Conservation (phyloP, 2,888 invertebrate species). For the Euzetes globulus region DNA sequence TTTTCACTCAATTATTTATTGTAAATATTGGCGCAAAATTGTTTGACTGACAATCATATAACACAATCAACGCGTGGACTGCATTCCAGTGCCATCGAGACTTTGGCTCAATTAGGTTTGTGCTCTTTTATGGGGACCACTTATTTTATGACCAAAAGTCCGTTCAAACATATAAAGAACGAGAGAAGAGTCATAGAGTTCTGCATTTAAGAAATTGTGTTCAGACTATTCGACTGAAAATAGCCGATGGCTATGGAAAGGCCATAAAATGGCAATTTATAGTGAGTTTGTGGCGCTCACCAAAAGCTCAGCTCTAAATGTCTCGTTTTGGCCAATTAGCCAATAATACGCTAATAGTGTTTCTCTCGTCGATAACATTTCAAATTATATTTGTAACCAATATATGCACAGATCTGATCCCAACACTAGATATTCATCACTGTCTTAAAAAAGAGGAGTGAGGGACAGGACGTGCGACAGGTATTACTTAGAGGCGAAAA, state of each 20-base stretch:
- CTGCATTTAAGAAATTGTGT: neutral
- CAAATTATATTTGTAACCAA: neutral
- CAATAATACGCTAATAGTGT: conserved; percentile 21
- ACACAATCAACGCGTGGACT: conserved; percentile 19
- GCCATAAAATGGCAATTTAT: conserved; percentile 20
- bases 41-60: conserved; percentile 15
- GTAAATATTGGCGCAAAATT: neutral
- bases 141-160: conserved; percentile 24
- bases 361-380: neutral
- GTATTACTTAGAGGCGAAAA: conserved; percentile 1
- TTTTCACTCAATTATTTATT: neutral
- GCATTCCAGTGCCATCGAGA: neutral
- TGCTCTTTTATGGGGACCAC: conserved; percentile 1
- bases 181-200: conserved; percentile 17
- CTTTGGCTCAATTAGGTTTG: conserved; percentile 11
- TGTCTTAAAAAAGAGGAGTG: neutral
- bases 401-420: conserved; percentile 7
- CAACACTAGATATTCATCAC: neutral
- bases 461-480: conserved; percentile 8
- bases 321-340: conserved; percentile 23
- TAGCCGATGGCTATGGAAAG: neutral
- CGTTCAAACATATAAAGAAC: conserved; percentile 2
- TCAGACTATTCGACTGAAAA: neutral
- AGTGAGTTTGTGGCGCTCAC: neutral
- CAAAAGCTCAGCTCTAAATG: conserved; percentile 15